phyloP scores from a whole-genome alignment of 92 coral and sea anemone species.

The Parazoanthus darwini region DNA sequence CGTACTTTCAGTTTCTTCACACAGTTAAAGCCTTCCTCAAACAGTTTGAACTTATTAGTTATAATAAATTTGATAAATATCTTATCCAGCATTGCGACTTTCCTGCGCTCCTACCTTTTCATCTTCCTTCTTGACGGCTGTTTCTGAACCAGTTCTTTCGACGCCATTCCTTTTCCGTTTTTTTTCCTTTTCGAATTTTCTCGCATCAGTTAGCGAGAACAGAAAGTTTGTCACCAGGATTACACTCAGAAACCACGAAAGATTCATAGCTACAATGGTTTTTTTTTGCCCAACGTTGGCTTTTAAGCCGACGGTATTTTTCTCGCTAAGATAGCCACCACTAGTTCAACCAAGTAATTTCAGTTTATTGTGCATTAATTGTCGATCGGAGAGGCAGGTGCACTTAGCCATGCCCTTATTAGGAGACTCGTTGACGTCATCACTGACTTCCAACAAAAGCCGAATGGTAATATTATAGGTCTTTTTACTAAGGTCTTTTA shows the following conservation, averaged over 20 bases:
- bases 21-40: neutral
- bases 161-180: neutral
- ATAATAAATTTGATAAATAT: neutral
- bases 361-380: conserved; percentile 4
- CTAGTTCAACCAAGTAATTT: neutral
- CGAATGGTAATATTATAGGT: neutral
- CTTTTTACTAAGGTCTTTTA: neutral
- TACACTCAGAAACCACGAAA: neutral
- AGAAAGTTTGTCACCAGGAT: neutral
- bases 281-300: neutral
- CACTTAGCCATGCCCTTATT: conserved; percentile 1
- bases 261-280: conserved; percentile 1
- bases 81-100: neutral
- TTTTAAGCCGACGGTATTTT: neutral
- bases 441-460: conserved; percentile 6
- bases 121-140: neutral
- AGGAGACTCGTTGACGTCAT: conserved; percentile 6
- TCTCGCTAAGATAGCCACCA: neutral
- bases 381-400: neutral
- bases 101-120: neutral
- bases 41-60: neutral
- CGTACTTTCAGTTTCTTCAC: neutral
- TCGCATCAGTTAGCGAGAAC: conserved; percentile 4
- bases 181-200: neutral
- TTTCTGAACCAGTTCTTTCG: neutral